phyloP scores from a whole-genome alignment of 2,113 vertebrate genomes.

The Erpornis zantholeuca region DNA sequence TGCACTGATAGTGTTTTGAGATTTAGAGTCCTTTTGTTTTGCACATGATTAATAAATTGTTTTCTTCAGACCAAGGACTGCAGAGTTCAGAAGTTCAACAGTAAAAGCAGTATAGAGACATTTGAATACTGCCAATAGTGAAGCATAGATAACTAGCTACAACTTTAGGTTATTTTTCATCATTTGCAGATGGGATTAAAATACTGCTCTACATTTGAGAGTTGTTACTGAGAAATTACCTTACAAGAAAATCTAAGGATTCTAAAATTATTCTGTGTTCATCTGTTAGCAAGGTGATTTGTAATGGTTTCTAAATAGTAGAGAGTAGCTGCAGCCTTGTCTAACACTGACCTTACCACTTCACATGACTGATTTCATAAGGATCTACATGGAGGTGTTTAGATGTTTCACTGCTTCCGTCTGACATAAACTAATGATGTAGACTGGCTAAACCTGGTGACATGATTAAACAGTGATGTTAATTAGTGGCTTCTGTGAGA shows the following conservation, averaged over 20 bases:
- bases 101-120: neutral
- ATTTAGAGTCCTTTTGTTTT: neutral
- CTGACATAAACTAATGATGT: conserved; percentile 81
- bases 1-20: neutral
- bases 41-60: neutral
- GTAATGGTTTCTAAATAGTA: conserved; percentile 58
- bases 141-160: neutral
- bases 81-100: neutral
- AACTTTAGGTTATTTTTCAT: neutral
- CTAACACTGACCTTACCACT: conserved; percentile 61
- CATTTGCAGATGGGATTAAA: neutral
- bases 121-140: neutral
- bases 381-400: conserved; percentile 68
- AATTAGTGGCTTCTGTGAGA: conserved; percentile 71
- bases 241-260: conserved; percentile 23
- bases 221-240: conserved; percentile 34
- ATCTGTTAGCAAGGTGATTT: conserved; percentile 27
- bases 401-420: conserved; percentile 59
- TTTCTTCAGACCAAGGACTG: neutral
- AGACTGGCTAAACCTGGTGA: conserved; percentile 71
- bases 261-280: neutral
- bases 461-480: conserved; percentile 78
- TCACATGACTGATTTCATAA: conserved; percentile 74
- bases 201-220: neutral
- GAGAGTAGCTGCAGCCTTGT: conserved; percentile 54